Percentiles rank a stretch among this genome's conserved stretches.
Conservation (phyloP, 1,140 invertebrate genomes). For the Megalopta genalis region DNA sequence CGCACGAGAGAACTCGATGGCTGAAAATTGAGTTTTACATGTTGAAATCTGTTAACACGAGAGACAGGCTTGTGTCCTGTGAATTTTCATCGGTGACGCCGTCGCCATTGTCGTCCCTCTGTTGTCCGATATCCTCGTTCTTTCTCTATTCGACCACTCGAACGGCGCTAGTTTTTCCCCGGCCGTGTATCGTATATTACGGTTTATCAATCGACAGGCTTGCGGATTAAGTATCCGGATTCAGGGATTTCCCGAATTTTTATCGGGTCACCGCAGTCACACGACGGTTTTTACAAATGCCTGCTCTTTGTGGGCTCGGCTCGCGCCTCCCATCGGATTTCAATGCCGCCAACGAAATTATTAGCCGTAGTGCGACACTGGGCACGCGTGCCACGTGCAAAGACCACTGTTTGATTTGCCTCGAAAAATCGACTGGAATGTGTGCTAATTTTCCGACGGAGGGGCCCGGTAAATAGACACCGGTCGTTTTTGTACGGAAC, state of each 20-base stretch:
- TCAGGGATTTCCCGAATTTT: constrained; percentile 10
- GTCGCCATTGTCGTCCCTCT: background rate
- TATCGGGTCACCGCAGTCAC: constrained; percentile 25
- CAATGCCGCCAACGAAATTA: background rate
- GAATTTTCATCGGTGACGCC: constrained; percentile 22
- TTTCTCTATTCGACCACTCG: background rate
- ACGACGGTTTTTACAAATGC: background rate
- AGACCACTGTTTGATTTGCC: too few relatives aligned
- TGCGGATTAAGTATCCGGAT: constrained; percentile 32
- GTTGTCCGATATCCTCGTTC: background rate
- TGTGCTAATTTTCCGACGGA: too few relatives aligned
- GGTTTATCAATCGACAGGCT: constrained; percentile 40
- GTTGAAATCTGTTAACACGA: constrained; percentile 40
- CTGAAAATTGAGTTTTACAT: constrained; percentile 50
- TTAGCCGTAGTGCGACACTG: background rate
- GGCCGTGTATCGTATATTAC: constrained; percentile 18
- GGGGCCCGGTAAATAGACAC: too few relatives aligned
- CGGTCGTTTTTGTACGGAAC: too few relatives aligned
- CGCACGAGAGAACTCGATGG: constrained; percentile 4
- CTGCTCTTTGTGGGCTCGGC: constrained; percentile 6
- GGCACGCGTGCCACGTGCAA: background rate
- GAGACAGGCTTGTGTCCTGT: background rate
- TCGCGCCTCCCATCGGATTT: background rate
- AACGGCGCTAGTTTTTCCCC: background rate
- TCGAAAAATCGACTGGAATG: too few relatives aligned